Evolutionary conservation across 1,140 invertebrate species (phyloP).

Genomic region (Eufriesea mexicana): DNA sequence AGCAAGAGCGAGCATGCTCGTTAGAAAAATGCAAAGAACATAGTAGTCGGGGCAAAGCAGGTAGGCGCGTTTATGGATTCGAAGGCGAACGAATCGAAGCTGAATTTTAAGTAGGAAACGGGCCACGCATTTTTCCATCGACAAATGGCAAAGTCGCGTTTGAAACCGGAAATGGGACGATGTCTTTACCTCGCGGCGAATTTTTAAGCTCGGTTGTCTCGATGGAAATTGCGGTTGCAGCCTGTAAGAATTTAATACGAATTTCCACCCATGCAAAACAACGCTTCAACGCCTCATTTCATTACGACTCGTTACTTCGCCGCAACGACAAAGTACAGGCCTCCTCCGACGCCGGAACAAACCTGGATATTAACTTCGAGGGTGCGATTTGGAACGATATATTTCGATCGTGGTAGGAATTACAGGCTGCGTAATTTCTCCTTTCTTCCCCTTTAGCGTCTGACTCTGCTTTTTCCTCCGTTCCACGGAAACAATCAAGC

Average conservation of each 20-base stretch:
- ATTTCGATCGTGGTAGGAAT: not conserved
- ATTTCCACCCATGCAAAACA: not conserved
- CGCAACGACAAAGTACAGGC: not conserved
- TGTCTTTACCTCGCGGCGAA: not conserved
- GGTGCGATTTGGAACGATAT: conserved; percentile 4
- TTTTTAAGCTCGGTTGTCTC: not conserved
- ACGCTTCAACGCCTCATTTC: not conserved
- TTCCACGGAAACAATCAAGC: conserved; percentile 25
- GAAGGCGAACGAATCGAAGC: not conserved
- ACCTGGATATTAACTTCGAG: not conserved
- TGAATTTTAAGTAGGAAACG: not conserved
- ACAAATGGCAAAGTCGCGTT: not conserved
- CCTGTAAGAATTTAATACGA: no score
- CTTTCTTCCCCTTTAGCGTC: not conserved
- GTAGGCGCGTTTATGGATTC: not conserved
- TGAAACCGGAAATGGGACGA: not conserved
- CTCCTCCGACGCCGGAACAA: not conserved
- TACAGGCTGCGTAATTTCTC: not conserved
- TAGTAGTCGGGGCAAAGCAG: no score
- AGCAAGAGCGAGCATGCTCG: no score
- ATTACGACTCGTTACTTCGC: not conserved
- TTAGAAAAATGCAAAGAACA: no score
- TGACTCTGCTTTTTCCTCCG: not conserved
- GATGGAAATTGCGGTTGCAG: not conserved
- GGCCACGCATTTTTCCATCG: not conserved